Percentiles rank a stretch among this genome's conserved stretches.
Conservation (phyloP, 2,797 vertebrate species). For the Tarsius wallacei region DNA sequence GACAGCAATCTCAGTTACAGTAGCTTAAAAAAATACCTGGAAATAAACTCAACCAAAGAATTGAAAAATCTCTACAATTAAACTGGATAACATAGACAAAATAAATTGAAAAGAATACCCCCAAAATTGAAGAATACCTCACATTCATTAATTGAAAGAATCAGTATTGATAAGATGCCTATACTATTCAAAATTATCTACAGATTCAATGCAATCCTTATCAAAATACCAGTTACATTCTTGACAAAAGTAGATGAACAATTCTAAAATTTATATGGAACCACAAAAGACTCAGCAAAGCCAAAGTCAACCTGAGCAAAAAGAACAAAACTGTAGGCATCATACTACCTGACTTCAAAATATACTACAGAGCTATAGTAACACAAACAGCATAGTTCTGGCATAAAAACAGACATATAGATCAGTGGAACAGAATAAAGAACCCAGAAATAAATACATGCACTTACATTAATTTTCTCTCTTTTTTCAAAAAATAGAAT, state of each 20-base stretch:
- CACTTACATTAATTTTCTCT: not conserved
- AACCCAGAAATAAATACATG: not conserved
- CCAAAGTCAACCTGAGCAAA: not conserved
- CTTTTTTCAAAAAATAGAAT: too few relatives aligned
- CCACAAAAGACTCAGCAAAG: not conserved
- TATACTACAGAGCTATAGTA: not conserved
- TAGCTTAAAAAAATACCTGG: not conserved
- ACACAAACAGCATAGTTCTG: not conserved
- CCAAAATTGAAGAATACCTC: not conserved
- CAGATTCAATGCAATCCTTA: not conserved
- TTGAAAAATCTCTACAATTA: not conserved
- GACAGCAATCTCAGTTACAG: not conserved
- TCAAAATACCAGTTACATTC: not conserved
- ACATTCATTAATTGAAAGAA: not conserved
- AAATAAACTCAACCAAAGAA: not conserved
- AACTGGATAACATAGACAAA: not conserved
- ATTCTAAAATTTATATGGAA: not conserved
- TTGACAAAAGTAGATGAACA: not conserved
- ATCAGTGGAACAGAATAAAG: not conserved
- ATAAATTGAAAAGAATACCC: not conserved
- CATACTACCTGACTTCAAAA: not conserved
- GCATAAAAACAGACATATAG: not conserved
- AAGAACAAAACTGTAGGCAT: not conserved
- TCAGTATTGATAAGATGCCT: not conserved
- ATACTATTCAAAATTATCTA: not conserved